Evolutionary conservation across 2,797 vertebrate genomes (phyloP), one percentile per base, ranked within the genome.

Genomic region (Crenuchus spilurus): DNA sequence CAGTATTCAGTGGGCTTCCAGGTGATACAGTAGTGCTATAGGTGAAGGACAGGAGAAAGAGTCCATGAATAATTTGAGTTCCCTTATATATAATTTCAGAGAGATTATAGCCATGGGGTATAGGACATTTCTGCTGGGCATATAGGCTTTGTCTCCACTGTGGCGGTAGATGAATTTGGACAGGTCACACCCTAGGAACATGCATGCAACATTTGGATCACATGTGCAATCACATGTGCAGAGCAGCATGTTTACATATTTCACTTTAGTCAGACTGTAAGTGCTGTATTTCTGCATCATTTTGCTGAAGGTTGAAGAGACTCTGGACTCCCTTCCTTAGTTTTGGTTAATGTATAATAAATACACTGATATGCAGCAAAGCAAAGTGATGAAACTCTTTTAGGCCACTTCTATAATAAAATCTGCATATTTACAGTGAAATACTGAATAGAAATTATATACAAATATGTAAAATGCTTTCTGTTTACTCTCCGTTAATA

Each of bases 41-140:
- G 58, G 71, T 75, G 64, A 79, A 77, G 63, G 64, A 75, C 73
- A 71, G 46, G 54, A 61, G 78, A 39, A 69, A 60, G 46, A 64
- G 39, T 55, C 62, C 63, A 74, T 74, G 66, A 77, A 78, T 77
- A 77, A 70, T 79, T 77, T 70, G 62, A 64, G 49, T 71, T 60
- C 20, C 65, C 60, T 78, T 63, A 63, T 80, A 48, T 74, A 73
- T 80, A 61, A 75, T 79, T 70, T 73, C 48, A 82, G 64, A 60
- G 48, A 77, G 74, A 76, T 68, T 75, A 69, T 70, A 70, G 71
- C 54, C 57, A 61, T 11, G 48, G 70, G 66, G 64, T 75, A 74
- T 42, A 60, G 69, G 57, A 54, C 75, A 78, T 71, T 66, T 77
- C 26, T 63, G 39, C 46, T 52, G 61, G 35, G 39, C 52, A 54